Percentiles rank a stretch among this genome's conserved stretches.
phyloP scores from a whole-genome alignment of 2,113 vertebrate genomes.

The Ameiurus melas region DNA sequence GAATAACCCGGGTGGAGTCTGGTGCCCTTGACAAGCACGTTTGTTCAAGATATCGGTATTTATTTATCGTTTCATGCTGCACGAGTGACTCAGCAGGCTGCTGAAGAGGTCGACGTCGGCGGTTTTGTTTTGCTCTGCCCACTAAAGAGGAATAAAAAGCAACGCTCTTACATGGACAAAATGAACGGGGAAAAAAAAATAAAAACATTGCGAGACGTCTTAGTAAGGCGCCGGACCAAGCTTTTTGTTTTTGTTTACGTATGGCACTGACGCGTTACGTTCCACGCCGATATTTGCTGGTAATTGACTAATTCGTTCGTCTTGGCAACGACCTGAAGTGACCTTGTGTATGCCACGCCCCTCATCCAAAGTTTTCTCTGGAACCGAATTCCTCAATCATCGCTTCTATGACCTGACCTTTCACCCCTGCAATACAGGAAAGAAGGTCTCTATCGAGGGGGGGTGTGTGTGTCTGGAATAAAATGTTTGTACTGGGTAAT shows the following conservation, averaged over 20 bases:
- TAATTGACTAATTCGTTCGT: neutral
- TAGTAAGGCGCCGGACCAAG: no score
- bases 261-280: no score
- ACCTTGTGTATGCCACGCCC: neutral
- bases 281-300: neutral
- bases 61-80: neutral
- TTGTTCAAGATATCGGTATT: neutral
- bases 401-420: slow-evolving; percentile 10
- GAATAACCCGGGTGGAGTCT: neutral
- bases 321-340: neutral
- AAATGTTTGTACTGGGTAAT: neutral
- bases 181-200: no score
- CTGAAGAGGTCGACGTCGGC: neutral
- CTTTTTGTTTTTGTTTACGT: no score
- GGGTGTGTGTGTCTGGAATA: neutral
- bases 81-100: neutral
- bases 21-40: neutral
- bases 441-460: neutral
- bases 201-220: no score
- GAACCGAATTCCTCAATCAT: neutral
- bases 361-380: neutral
- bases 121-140: no score
- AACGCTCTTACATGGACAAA: neutral
- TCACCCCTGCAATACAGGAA: neutral
- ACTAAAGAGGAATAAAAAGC: no score